phyloP scores from a whole-genome alignment of 2,113 vertebrate species.

The Ornithorhynchus anatinus region DNA sequence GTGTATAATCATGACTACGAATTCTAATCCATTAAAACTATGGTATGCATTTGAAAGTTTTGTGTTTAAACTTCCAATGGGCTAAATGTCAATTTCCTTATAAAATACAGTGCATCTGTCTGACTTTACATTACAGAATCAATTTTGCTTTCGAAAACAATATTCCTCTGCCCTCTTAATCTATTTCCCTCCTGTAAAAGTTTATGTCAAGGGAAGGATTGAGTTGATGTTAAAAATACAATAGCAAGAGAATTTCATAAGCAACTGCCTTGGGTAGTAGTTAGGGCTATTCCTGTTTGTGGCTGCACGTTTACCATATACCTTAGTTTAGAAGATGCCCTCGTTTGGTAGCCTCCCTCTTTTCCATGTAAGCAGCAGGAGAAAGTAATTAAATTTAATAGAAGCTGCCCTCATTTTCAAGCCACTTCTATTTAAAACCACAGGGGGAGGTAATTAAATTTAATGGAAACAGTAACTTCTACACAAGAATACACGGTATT shows the following conservation, averaged over 20 bases:
- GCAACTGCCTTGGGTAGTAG: neutral
- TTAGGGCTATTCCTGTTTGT: conserved; percentile 5
- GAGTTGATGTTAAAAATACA: neutral
- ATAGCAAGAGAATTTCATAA: neutral
- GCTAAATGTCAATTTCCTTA: neutral
- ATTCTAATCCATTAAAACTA: neutral
- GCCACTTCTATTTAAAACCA: conserved; percentile 68
- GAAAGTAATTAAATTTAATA: conserved; percentile 71
- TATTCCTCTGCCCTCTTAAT: neutral
- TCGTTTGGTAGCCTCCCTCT: conserved; percentile 48
- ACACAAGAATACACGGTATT: conserved; percentile 67
- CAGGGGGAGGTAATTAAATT: conserved; percentile 70
- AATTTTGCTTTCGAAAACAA: neutral
- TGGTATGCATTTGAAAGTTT: neutral
- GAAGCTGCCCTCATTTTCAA: conserved; percentile 69
- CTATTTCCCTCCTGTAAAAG: neutral
- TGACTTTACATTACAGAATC: neutral
- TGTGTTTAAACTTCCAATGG: neutral
- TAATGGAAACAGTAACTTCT: conserved; percentile 68
- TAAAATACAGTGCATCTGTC: neutral
- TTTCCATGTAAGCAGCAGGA: conserved; percentile 58
- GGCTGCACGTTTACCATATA: conserved; percentile 46
- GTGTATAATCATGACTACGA: no score
- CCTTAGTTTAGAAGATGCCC: conserved; percentile 55
- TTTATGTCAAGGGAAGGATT: neutral